phyloP scores from a whole-genome alignment of 2,797 vertebrate species.

The Odontamblyopus lacepedii region DNA sequence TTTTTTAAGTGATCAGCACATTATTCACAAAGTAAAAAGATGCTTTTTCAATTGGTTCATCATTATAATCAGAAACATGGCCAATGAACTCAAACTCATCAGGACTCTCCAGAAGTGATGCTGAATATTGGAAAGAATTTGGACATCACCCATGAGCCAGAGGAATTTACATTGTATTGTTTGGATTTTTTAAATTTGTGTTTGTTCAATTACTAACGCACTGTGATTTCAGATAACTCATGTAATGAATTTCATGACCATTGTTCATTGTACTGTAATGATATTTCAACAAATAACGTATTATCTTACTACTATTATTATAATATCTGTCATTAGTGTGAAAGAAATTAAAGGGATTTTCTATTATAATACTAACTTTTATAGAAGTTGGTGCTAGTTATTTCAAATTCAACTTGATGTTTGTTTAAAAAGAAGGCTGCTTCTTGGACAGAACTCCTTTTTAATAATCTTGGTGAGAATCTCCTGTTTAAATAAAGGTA shows the following conservation, averaged over 20 bases:
- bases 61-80: conserved; percentile 7
- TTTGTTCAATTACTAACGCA: neutral
- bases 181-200: conserved; percentile 15
- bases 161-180: conserved; percentile 16
- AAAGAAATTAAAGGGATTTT: neutral
- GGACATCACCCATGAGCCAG: conserved; percentile 27
- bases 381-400: neutral
- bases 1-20: conserved; percentile 3
- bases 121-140: conserved; percentile 29
- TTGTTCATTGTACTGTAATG: neutral
- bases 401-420: neutral
- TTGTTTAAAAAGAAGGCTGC: neutral
- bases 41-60: conserved; percentile 18
- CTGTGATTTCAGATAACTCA: neutral
- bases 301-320: neutral
- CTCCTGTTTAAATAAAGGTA: no score
- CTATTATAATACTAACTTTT: neutral
- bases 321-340: neutral
- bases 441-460: no score
- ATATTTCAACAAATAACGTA: neutral
- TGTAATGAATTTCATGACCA: neutral
- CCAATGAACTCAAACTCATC: conserved; percentile 10
- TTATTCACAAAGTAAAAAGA: neutral
- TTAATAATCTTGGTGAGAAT: no score
- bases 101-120: conserved; percentile 40